Conservation (phyloP, 2,797 vertebrate genomes). For the Anas bahamensis region DNA sequence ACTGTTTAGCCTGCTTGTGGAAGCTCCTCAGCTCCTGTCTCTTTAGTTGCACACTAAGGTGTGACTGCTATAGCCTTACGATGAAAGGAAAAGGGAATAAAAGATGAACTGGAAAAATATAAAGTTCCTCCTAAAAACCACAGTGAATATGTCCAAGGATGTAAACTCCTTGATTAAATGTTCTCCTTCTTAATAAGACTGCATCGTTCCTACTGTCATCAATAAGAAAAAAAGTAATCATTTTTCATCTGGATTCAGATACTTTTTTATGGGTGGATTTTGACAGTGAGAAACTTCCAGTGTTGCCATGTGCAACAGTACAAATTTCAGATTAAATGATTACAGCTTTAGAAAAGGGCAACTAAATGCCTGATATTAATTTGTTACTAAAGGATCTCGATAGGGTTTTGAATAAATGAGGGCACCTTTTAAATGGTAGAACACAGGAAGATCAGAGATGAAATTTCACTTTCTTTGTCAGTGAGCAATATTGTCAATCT, state of each 20-base stretch:
- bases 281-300: constrained; percentile 57
- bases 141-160: neutral
- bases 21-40: neutral
- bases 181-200: constrained; percentile 32
- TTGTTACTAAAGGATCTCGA: neutral
- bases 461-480: constrained; percentile 2
- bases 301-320: neutral
- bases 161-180: constrained; percentile 9
- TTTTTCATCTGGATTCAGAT: constrained; percentile 47
- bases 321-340: constrained; percentile 63
- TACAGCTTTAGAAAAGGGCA: constrained; percentile 39
- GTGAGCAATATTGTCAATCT: neutral
- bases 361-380: neutral
- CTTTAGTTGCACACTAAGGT: neutral
- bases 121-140: neutral
- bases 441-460: neutral
- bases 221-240: constrained; percentile 50
- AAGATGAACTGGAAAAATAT: neutral
- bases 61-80: neutral
- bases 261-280: constrained; percentile 40
- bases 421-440: neutral
- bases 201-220: constrained; percentile 40
- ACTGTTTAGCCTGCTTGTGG: neutral
- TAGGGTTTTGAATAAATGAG: constrained; percentile 1
- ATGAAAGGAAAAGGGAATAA: neutral